Percentiles rank a stretch among this genome's conserved stretches.
Conservation (phyloP, 2,113 vertebrate genomes). For the Channa argus region DNA sequence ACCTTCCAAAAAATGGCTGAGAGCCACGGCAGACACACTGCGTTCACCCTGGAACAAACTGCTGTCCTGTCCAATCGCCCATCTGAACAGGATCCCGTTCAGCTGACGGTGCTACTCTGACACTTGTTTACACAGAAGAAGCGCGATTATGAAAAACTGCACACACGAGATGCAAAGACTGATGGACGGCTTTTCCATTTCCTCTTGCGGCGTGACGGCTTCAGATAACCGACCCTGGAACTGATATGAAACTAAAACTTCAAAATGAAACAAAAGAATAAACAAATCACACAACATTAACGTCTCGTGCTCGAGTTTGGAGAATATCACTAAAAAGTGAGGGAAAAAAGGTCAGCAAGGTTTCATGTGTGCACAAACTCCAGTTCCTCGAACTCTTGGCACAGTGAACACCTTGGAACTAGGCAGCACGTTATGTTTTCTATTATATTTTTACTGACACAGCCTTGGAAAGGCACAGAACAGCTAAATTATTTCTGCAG, state of each 20-base stretch:
- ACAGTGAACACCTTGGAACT: too few species aligned
- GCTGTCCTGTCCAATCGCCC: slow-evolving; percentile 9
- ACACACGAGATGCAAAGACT: background rate
- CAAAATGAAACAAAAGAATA: slow-evolving; percentile 31
- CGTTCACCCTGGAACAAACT: slow-evolving; percentile 8
- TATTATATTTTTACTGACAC: too few species aligned
- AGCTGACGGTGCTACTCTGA: slow-evolving; percentile 12
- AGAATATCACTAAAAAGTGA: background rate
- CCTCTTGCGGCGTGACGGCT: slow-evolving; percentile 32
- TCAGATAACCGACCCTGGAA: slow-evolving; percentile 42
- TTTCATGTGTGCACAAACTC: background rate
- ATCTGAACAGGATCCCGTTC: slow-evolving; percentile 14
- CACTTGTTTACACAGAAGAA: slow-evolving; percentile 32
- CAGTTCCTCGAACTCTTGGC: background rate
- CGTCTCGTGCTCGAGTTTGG: background rate
- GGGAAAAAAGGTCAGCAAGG: background rate
- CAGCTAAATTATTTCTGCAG: too few species aligned
- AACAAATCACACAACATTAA: background rate
- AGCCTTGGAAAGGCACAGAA: too few species aligned
- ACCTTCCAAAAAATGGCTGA: background rate
- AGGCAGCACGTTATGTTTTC: too few species aligned
- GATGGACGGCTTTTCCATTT: slow-evolving; percentile 51
- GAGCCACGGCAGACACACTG: background rate
- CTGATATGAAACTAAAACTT: slow-evolving; percentile 17
- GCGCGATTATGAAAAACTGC: slow-evolving; percentile 16